Base-by-base conservation (phyloP, 2,888 invertebrate species). In the Xanthia togata region DNA sequence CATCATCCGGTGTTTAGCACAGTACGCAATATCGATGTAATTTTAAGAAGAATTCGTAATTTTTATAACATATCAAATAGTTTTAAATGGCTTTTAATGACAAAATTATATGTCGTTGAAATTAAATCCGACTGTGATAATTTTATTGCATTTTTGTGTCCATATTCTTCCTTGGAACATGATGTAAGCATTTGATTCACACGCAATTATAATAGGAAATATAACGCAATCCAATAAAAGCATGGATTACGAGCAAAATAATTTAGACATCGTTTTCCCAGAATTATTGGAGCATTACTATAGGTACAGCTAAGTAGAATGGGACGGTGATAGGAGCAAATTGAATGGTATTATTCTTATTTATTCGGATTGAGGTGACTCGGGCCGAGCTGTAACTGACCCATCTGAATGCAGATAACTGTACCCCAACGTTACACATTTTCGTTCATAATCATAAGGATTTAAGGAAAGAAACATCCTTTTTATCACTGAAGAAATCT, bases 1-100 rank as follows among this genome's bases (percentile, higher is more conserved):
- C 75, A 62, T 71, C 82, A 80, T 88, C 89, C 89, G 89, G 83
- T 76, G 68, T 75, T 88, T 84, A 82, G 53, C 73, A 31, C 70
- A 79, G 77, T 81, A 79, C 85, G 82, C 74, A 76, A 81, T 68
- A 82, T 73, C 70, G 64, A 80, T 57, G 72, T 79, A 70, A 64
- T 78, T 75, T 81, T 62, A 60, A 75, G 53, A 62, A 70, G 74
- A 75, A 85, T 81, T 70, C 70, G 59, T 76, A 63, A 76, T 60
- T 73, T 78, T 57, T 81, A 86, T 78, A 70, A 70, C 68, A 71
- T 85, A 83, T 78, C 72, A 87, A 73, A 86, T 50, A 81, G 60
- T 71, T 73, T 78, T 78, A 62, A 73, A 86, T 63, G 74, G 35
- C 38, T 60, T 35, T 20, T 81, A 81, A 76, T 83, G 74, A 83